These are phyloP conservation scores for Scaptomyza montana DNA, from an alignment of 1,140 invertebrate genomes.

Conservation along the genomic window DNA sequence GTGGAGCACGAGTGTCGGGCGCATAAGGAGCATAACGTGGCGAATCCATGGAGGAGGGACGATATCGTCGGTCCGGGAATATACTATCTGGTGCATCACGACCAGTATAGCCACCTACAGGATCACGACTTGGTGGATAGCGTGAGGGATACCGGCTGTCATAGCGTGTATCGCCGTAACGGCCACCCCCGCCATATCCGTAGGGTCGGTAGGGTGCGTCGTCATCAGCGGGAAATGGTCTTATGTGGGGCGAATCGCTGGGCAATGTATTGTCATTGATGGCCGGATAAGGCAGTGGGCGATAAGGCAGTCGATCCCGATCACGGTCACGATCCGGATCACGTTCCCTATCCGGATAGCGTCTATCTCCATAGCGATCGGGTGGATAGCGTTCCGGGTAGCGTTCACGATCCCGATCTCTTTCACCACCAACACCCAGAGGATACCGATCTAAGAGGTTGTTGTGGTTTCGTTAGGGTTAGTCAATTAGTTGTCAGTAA, in stretches of 20 bases:
- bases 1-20: constrained; percentile 59
- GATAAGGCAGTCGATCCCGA: constrained; percentile 69
- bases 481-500: constrained; percentile 75
- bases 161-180: constrained; percentile 77
- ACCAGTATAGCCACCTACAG: constrained; percentile 71
- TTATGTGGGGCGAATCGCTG: constrained; percentile 70
- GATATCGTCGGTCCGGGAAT: constrained; percentile 77
- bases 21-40: constrained; percentile 60
- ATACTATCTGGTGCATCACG: constrained; percentile 79
- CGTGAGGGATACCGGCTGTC: constrained; percentile 72
- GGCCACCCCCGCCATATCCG: constrained; percentile 53
- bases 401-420: constrained; percentile 60
- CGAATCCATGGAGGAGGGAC: constrained; percentile 69
- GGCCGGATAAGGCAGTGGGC: constrained; percentile 80
- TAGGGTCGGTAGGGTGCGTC: constrained; percentile 73
- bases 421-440: constrained; percentile 82
- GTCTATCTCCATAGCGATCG: constrained; percentile 80
- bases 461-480: constrained; percentile 40
- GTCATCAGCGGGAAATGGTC: constrained; percentile 74
- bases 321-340: constrained; percentile 81
- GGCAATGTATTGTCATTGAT: constrained; percentile 74
- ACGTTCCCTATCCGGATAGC: constrained; percentile 76
- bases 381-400: constrained; percentile 76
- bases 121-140: constrained; percentile 72
- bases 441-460: constrained; percentile 79